These are phyloP conservation scores for Mizuhopecten yessoensis DNA, from an alignment of 1,140 invertebrate genomes.

Conservation along the genomic window DNA sequence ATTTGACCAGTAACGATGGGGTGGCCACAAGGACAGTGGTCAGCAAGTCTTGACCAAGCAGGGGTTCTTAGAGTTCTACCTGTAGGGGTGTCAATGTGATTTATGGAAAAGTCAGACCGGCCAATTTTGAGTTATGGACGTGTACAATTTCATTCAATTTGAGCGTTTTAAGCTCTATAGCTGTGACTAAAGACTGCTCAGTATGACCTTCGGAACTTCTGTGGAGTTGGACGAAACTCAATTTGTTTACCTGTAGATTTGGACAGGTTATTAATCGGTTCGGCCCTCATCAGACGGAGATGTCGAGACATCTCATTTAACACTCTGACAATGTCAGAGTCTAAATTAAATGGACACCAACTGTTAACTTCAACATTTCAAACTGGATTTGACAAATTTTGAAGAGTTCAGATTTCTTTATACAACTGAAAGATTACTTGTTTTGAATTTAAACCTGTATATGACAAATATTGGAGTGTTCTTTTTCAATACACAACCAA, in stretches of 20 bases:
- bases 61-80: neutral
- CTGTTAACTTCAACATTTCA: neutral
- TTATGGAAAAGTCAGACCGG: constrained; percentile 17
- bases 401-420: neutral
- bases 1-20: neutral
- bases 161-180: neutral
- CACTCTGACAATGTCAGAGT: neutral
- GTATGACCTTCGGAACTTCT: neutral
- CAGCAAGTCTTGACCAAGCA: neutral
- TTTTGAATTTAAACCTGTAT: neutral
- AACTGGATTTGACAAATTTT: neutral
- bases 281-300: neutral
- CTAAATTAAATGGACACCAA: neutral
- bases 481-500: too few relatives aligned
- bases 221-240: neutral
- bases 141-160: neutral
- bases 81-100: neutral
- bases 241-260: constrained; percentile 7
- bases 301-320: constrained; percentile 13
- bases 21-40: neutral
- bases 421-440: neutral
- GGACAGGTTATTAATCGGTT: neutral
- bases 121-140: neutral
- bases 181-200: neutral
- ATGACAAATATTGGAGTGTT: neutral